Base-by-base conservation (phyloP, 2,888 invertebrate species). In the Rambutsinella grinnellia region DNA sequence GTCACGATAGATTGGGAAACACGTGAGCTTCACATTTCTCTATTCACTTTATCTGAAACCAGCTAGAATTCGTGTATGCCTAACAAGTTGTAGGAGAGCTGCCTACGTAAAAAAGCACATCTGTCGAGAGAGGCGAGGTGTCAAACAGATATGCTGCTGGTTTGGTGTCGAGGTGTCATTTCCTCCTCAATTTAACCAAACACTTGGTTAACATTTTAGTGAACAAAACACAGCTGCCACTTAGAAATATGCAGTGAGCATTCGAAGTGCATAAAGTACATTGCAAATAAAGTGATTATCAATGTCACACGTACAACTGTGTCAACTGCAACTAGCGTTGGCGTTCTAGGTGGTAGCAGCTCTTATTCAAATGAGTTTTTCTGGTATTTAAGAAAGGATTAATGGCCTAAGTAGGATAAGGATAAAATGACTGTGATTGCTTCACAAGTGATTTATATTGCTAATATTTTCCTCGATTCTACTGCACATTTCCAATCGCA, bases 261-360 rank as follows among this genome's bases (percentile, higher is more conserved):
- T 36, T 36, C 15, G 24, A 47, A 46, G 28, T 8, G 57, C 27
- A 71, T 56, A 57, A 58, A 72, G 60, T 44, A 68, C 56, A 53
- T 21, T 23, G 27, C 27, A n/a, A 57, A 44, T 51, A 27, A 51
- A 36, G 24, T 51, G 56, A 47, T 36, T 65, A n/a, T 27, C 26
- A 26, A 57, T 71, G 63, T 51, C 60, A 66, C 46, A 66, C 65
- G 51, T 27, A 58, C 72, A 72, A 72, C 60, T 61, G 66, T 74
- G 74, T 67, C 67, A 74, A 74, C 66, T 61, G 36, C 53, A 63
- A 49, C 63, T 63, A 19, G 28, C 19, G 47, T 27, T 63, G 51
- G 53, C 53, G 51, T 53, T 28, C n/a, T 49, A 49, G 49, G 49
- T 49, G 49, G 49, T 49, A 49, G 8, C 49, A 44, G 6, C 6